Evolutionary conservation across 2,797 vertebrate genomes (phyloP).

Genomic region (Eleutherodactylus coqui): DNA sequence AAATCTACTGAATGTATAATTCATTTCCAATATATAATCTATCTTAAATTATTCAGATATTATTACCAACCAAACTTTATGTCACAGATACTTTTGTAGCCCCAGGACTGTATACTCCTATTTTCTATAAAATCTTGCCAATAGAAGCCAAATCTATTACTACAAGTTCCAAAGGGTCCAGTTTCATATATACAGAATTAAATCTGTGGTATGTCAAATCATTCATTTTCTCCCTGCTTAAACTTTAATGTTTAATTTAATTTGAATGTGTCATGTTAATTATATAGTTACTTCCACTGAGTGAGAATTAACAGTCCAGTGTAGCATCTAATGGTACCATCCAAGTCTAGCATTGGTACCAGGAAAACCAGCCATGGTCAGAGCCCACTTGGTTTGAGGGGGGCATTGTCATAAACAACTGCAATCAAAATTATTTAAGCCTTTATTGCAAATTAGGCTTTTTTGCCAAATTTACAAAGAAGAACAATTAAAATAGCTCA

Average conservation of each 20-base stretch:
- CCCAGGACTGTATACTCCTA: neutral
- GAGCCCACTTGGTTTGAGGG: too few relatives aligned
- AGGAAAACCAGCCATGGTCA: neutral
- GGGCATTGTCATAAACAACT: too few relatives aligned
- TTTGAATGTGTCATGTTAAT: slow-evolving; percentile 4
- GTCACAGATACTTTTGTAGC: slow-evolving; percentile 20
- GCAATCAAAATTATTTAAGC: too few relatives aligned
- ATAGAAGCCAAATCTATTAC: slow-evolving; percentile 13
- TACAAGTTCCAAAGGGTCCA: neutral
- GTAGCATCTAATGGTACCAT: neutral
- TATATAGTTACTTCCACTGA: neutral
- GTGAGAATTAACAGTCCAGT: neutral
- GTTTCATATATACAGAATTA: slow-evolving; percentile 6
- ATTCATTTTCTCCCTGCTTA: neutral
- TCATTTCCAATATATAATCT: slow-evolving; percentile 37
- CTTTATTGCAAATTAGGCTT: too few relatives aligned
- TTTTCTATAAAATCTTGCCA: slow-evolving; percentile 9
- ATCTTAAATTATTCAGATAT: slow-evolving; percentile 25
- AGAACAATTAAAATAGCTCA: too few relatives aligned
- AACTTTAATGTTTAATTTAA: slow-evolving; percentile 17
- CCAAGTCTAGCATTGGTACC: neutral
- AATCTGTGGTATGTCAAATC: neutral
- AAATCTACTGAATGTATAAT: slow-evolving; percentile 23
- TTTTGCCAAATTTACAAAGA: too few relatives aligned
- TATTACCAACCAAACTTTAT: slow-evolving; percentile 13